Percentiles rank a stretch among this genome's conserved stretches.
These are phyloP conservation scores for Papilio xuthus DNA, from an alignment of 1,140 invertebrate genomes.

Conservation along the genomic window DNA sequence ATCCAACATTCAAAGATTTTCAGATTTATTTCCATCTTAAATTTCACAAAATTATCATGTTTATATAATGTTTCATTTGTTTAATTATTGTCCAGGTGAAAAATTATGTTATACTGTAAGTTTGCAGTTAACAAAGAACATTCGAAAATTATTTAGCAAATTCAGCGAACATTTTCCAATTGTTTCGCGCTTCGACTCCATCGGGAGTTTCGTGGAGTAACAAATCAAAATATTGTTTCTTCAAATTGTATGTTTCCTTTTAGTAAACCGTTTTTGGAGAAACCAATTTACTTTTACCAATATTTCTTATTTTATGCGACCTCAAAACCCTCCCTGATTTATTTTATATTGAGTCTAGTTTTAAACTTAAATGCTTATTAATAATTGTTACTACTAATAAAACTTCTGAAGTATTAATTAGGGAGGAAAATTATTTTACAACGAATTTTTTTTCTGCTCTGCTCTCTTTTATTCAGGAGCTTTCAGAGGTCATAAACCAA, in stretches of 20 bases:
- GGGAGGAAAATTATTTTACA: not conserved
- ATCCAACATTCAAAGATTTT: constrained; percentile 24
- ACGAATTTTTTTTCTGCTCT: not conserved
- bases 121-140: not conserved
- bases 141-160: not conserved
- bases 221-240: not conserved
- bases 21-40: not conserved
- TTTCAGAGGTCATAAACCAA: not conserved
- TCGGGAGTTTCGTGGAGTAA: not conserved
- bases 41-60: not conserved
- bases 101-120: not conserved
- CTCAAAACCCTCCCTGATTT: not conserved
- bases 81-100: not conserved
- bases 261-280: not conserved
- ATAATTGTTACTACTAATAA: too few relatives aligned
- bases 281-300: not conserved
- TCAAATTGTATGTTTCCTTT: not conserved
- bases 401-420: not conserved
- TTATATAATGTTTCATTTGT: not conserved
- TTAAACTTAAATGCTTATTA: not conserved
- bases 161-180: not conserved
- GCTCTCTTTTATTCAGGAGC: too few relatives aligned
- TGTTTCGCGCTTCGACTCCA: not conserved
- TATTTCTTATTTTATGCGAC: not conserved
- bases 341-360: not conserved